Conservation (phyloP, 2,113 vertebrate species). For the Sander vitreus region DNA sequence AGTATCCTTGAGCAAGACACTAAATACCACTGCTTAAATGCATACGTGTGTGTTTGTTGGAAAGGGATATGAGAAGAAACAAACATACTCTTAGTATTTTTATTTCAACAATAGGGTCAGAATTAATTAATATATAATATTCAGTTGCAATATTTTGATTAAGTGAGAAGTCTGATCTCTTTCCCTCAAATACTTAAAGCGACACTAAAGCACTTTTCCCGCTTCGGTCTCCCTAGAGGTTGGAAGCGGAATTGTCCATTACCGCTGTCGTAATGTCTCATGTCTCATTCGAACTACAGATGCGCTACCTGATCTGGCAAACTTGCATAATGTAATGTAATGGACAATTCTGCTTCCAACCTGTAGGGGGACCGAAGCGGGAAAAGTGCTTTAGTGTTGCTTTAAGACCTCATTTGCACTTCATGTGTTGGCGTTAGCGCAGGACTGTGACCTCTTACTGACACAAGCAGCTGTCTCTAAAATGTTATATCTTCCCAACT, state of each 20-base stretch:
- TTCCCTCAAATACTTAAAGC: conserved; percentile 33
- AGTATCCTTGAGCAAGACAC: neutral
- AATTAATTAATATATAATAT: too few relatives aligned
- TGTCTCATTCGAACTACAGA: too few relatives aligned
- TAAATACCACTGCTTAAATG: conserved; percentile 4
- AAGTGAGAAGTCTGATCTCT: conserved; percentile 20
- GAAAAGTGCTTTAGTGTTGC: too few relatives aligned
- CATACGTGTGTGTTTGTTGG: conserved; percentile 15
- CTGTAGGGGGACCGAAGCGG: too few relatives aligned
- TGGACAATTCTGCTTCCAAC: too few relatives aligned
- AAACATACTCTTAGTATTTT: neutral
- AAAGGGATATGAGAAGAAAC: neutral
- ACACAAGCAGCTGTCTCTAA: conserved; percentile 73
- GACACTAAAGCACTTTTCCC: too few relatives aligned
- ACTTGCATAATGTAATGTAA: too few relatives aligned
- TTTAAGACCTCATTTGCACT: too few relatives aligned
- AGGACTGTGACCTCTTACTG: conserved; percentile 68
- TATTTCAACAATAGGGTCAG: neutral
- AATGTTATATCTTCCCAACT: conserved; percentile 40
- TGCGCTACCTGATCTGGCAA: too few relatives aligned
- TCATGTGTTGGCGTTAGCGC: conserved; percentile 49
- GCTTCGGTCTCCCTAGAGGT: too few relatives aligned
- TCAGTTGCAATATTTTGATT: conserved; percentile 22
- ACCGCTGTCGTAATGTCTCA: too few relatives aligned
- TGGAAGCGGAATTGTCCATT: too few relatives aligned